Evolutionary conservation across 1,140 invertebrate species (phyloP), one percentile per base, ranked within the genome.

Genomic region (Drosophila bocki): DNA sequence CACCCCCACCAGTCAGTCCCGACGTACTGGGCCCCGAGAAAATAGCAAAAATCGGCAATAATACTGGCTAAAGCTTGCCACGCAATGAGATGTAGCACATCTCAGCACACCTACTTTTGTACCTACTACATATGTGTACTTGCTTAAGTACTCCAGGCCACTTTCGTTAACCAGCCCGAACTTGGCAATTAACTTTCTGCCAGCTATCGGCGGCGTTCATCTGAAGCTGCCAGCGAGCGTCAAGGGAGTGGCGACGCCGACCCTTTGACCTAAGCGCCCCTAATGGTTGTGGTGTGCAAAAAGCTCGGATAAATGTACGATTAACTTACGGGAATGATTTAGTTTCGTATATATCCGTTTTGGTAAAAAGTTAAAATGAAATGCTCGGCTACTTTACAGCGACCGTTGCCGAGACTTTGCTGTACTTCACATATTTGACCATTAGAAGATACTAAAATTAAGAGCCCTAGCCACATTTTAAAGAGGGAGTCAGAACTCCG

Each of bases 1-100:
- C 44, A 35, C 60, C 19, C 62, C 65, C 42, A 48, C 59, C 64
- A 53, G 33, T 51, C 59, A 44, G n/a, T 33, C 1, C 15, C 29
- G n/a, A 56, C 41, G 12, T 50, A 65, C 47, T 62, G 68, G 48
- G 57, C 56, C 48, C 71, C 71, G 76, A 77, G 80, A 72, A 88
- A 83, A 88, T 80, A 59, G 84, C 80, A 69, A 87, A 88, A 88
- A 88, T 83, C 83, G 80, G 68, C 81, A 88, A 75, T 88, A 87
- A 87, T 83, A 78, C 64, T 51, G 51, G 33, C 59, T 76, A 51
- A 72, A 75, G 80, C 81, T 85, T 58, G 72, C 41, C 64, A 59
- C 44, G 51, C 58, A 26, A 22, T 26, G 19, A 54, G 53, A 39
- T 39, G 26, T 39, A 56, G 35, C 41, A 77, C 58, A 62, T 58